Base-by-base conservation (phyloP, 1,140 invertebrate species). In the Drosophila bipectinata region DNA sequence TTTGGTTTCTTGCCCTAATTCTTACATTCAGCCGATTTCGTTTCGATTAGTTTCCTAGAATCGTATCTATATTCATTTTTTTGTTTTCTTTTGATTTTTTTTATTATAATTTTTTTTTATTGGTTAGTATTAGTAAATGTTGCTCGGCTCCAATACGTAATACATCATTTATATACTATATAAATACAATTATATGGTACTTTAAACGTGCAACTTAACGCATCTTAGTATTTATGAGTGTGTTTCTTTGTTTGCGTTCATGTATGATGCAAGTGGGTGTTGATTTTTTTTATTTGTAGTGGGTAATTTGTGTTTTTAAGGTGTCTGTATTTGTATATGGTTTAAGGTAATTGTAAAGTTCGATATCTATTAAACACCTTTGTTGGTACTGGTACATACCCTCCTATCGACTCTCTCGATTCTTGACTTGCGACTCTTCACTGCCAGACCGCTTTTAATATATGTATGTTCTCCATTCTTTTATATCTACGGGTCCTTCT, bases 141-240 rank as follows among this genome's bases (percentile, higher is more conserved):
- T 85, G 82, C 82, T 85, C 81, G 78, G 64, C 76, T 81, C 49
- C 82, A 78, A 85, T 87, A 80, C 82, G 71, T 87, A 85, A 78
- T 87, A 85, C 82, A 87, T 82, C 64, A 68, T 71, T 78, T 72
- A 82, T 87, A 87, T 78, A 87, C 61, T 82, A 82, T 85, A 88
- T 85, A 85, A 88, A 85, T 87, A 82, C 79, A 85, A 85, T 87
- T 79, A 76, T 85, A 80, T 85, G 72, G 81, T 85, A 80, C 72
- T 66, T 56, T 81, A 69, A 87, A 79, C 82, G 83, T 88, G 82
- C 79, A 82, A 85, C 82, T 85, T 85, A 85, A 88, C 71, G 61
- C 82, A 66, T 62, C 64, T 78, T 82, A 78, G 77, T 74, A 51
- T 74, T 76, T 76, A 76, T 76, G 73, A 76, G 72, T 67, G 61